Percentiles rank a stretch among this genome's conserved stretches.
phyloP scores from a whole-genome alignment of 2,113 vertebrate species.

The Hemibagrus wyckioides region DNA sequence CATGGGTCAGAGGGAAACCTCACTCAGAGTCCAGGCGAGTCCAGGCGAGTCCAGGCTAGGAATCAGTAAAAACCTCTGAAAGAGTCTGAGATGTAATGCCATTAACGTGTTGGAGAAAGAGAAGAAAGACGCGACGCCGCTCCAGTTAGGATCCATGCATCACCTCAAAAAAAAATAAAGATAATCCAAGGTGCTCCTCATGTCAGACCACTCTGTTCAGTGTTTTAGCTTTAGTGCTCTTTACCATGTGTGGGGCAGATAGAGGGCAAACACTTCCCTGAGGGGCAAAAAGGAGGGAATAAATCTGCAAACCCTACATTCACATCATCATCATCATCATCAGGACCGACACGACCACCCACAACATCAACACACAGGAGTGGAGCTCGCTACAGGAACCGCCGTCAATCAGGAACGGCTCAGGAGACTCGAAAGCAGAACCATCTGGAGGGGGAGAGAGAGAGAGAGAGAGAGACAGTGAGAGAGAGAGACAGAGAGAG shows the following conservation, averaged over 20 bases:
- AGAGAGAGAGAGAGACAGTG: neutral
- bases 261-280: conserved; percentile 21
- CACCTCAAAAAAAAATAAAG: neutral
- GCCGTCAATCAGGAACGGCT: conserved; percentile 76
- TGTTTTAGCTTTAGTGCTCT: conserved; percentile 1
- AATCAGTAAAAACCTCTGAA: neutral
- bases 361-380: conserved; percentile 38
- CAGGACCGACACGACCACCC: conserved; percentile 62
- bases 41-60: too few species aligned
- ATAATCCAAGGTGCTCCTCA: neutral
- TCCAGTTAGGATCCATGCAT: conserved; percentile 9
- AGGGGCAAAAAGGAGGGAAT: conserved; percentile 33
- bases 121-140: neutral
- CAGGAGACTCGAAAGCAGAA: conserved; percentile 76
- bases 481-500: too few species aligned
- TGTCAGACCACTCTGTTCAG: neutral
- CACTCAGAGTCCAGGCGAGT: neutral
- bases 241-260: neutral
- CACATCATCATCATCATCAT: conserved; percentile 56
- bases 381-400: conserved; percentile 57
- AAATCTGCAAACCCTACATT: conserved; percentile 58
- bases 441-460: conserved; percentile 70
- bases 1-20: conserved; percentile 4
- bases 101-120: conserved; percentile 7
- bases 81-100: neutral